These are phyloP conservation scores for Nothobranchius kuhntae DNA, from an alignment of 2,113 vertebrate genomes.

Conservation along the genomic window DNA sequence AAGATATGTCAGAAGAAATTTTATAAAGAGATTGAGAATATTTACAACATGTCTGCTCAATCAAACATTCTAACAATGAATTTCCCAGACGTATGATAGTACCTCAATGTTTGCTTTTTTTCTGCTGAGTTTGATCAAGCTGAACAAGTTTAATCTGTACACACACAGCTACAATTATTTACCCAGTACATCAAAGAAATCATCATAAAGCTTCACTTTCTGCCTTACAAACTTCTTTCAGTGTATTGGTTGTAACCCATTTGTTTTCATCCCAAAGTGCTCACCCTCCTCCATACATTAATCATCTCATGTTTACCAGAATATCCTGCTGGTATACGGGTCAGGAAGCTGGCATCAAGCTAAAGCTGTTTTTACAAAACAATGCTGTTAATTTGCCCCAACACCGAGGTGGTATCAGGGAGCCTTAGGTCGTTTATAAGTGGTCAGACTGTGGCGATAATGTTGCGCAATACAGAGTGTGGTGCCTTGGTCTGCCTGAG, in stretches of 20 bases:
- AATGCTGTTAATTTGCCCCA: too few relatives aligned
- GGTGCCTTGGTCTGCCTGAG: too few relatives aligned
- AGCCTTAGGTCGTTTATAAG: too few relatives aligned
- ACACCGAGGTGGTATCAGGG: too few relatives aligned
- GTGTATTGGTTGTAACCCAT: constrained; percentile 24
- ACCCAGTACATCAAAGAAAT: constrained; percentile 36
- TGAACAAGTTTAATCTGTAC: constrained; percentile 34
- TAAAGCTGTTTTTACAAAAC: too few relatives aligned
- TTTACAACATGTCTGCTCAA: constrained; percentile 18
- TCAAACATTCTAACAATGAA: constrained; percentile 1
- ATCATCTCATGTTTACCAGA: constrained; percentile 2
- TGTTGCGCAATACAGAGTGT: too few relatives aligned
- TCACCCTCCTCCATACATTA: neutral
- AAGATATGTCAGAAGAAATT: constrained; percentile 15
- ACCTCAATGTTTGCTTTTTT: constrained; percentile 22
- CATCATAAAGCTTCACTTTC: constrained; percentile 53
- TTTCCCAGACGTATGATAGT: constrained; percentile 24
- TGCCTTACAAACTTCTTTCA: constrained; percentile 30
- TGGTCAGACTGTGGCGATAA: too few relatives aligned
- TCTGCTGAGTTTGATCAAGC: constrained; percentile 35
- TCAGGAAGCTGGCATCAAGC: constrained; percentile 13
- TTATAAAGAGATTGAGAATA: constrained; percentile 27
- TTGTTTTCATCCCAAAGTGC: constrained; percentile 48
- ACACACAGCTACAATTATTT: constrained; percentile 44
- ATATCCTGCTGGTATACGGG: constrained; percentile 21